Evolutionary conservation across 2,888 invertebrate species (phyloP).

Genomic region (Epiperipatus broadwayi): DNA sequence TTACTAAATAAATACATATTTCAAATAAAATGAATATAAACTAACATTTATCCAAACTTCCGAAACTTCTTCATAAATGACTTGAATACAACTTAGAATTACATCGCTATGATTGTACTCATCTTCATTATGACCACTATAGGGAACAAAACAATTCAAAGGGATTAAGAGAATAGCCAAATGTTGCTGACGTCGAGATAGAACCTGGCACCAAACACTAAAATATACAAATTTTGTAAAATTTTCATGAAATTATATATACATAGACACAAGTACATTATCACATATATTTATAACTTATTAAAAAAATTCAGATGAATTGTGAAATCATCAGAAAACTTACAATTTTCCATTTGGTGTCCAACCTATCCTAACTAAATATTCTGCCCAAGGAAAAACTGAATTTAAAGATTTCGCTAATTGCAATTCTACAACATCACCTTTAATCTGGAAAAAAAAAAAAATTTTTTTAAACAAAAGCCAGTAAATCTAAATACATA

Average conservation of each 20-base stretch:
- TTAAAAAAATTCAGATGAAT: not conserved
- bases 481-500: too few species aligned
- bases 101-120: conserved; percentile 14
- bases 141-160: conserved; percentile 37
- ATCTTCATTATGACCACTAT: conserved; percentile 12
- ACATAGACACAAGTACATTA: conserved; percentile 7
- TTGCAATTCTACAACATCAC: conserved; percentile 17
- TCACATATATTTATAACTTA: not conserved
- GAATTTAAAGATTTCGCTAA: conserved; percentile 28
- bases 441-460: too few species aligned
- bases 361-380: conserved; percentile 87
- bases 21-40: too few species aligned
- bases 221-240: conserved; percentile 17
- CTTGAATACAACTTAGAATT: conserved; percentile 20
- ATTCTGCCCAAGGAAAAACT: conserved; percentile 82
- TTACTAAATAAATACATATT: too few species aligned
- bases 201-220: conserved; percentile 77
- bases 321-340: conserved; percentile 28
- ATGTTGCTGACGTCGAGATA: conserved; percentile 66
- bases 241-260: conserved; percentile 10
- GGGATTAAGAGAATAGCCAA: conserved; percentile 65
- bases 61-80: conserved; percentile 39
- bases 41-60: conserved; percentile 77
- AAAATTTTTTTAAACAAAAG: too few species aligned
- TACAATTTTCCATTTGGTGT: conserved; percentile 72